Evolutionary conservation across 2,113 vertebrate species (phyloP), one percentile per base, ranked within the genome.

Genomic region (Chloroceryle aenea): DNA sequence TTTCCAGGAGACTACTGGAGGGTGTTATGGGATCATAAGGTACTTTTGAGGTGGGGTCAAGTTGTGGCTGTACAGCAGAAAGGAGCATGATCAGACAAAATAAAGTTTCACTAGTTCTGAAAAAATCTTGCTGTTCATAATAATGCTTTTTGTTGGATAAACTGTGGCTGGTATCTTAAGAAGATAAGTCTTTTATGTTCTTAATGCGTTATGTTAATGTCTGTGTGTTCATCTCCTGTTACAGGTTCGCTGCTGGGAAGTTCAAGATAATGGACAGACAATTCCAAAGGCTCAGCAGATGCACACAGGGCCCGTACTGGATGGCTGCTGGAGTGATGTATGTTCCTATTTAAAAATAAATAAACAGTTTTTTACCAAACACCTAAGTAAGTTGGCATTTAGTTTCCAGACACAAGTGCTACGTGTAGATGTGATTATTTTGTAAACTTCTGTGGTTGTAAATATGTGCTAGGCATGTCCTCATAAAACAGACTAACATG

Each of bases 261-360:
- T 99, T 71, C 99, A 99, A 30, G 99, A 99, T 95, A 99, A 98
- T 1, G 99, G 99, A 17, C 99, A 99, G 95, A 99, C 99, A 12
- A 99, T 99, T 86, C 99, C 99, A 5, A 99, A 99, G 97, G 99
- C 99, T 83, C 99, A 99, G 97, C 99, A 99, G 97, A 99, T 99
- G 99, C 99, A 99, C 97, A 99, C 99, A 3, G 99, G 99, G 29
- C 99, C 99, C 0, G 99, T 99, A 12, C 97, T 99, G 2, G 99
- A 99, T 75, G 98, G 98, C 66, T 99, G 99, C 96, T 99, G 99
- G 99, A 99, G 99, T 71, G 99, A 99, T 82, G 99, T 99, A 98
- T 34, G 99, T 98, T 47, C 27, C 14, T 13, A 4, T 50, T 72
- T 62, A 40, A 56, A 77, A 48, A 38, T 4, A 82, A 79, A 36